A percentile compares a stretch with the other conserved stretches of the same genome.
Evolutionary conservation across 2,888 invertebrate species (phyloP).

Genomic region (Euzetes globulus): DNA sequence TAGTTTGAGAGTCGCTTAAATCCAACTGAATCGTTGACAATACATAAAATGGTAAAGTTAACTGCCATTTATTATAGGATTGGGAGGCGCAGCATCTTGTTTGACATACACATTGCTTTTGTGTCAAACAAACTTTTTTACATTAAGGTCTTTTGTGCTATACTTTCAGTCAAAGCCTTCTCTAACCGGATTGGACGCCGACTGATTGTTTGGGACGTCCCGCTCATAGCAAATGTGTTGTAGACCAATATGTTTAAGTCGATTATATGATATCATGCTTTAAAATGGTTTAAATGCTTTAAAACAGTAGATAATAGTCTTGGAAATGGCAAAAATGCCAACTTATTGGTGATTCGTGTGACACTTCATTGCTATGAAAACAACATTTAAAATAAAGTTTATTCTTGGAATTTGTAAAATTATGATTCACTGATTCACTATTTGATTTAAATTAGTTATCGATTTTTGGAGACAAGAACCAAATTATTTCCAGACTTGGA

Average conservation of each 20-base stretch:
- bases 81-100: conserved; percentile 8
- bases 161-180: neutral
- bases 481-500: too few species aligned
- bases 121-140: conserved; percentile 8
- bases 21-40: neutral
- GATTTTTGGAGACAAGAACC: too few species aligned
- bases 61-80: conserved; percentile 3
- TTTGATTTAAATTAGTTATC: too few species aligned
- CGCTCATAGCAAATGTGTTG: neutral
- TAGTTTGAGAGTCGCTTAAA: neutral
- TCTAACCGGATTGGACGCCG: neutral
- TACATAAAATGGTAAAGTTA: neutral
- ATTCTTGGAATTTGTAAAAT: too few species aligned
- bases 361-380: too few species aligned
- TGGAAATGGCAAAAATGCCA: too few species aligned
- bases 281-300: too few species aligned
- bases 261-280: conserved; percentile 11
- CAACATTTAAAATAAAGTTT: too few species aligned
- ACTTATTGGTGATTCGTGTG: too few species aligned
- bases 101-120: conserved; percentile 14
- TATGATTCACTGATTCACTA: too few species aligned
- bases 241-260: neutral
- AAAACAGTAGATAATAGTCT: too few species aligned
- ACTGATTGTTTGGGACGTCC: conserved; percentile 7
- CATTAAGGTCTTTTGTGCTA: neutral